Percentiles rank a stretch among this genome's conserved stretches.
Evolutionary conservation across 2,888 invertebrate species (phyloP).

Genomic region (Callinectes sapidus): DNA sequence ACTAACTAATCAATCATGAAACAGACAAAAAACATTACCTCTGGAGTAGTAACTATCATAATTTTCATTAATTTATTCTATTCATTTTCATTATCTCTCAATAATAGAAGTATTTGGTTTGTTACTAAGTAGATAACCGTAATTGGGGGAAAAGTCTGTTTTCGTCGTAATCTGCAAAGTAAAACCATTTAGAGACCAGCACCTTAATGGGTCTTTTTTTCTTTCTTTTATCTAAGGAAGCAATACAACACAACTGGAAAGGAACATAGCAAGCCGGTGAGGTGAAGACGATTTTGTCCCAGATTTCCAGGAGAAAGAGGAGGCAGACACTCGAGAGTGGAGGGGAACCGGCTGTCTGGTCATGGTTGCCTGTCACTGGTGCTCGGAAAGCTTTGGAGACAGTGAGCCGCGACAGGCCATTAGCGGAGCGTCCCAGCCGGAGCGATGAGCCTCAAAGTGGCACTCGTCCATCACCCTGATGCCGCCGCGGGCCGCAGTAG

Average conservation of each 20-base stretch:
- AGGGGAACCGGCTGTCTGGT: not conserved
- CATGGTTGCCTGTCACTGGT: not conserved
- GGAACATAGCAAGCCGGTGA: not conserved
- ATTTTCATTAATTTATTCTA: too few relatives aligned
- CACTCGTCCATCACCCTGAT: constrained; percentile 35
- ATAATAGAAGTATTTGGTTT: too few relatives aligned
- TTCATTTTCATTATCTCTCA: not conserved
- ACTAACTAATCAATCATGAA: too few relatives aligned
- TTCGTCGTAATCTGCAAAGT: not conserved
- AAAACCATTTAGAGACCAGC: too few relatives aligned
- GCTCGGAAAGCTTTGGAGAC: not conserved
- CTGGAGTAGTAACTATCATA: too few relatives aligned
- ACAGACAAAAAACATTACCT: too few relatives aligned
- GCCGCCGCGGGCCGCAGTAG: not conserved
- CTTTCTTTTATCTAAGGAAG: not conserved
- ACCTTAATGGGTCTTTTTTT: too few relatives aligned
- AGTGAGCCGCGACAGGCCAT: constrained; percentile 23
- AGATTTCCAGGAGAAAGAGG: not conserved
- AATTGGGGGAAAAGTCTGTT: too few relatives aligned
- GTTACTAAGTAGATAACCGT: not conserved
- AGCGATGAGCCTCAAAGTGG: constrained; percentile 13
- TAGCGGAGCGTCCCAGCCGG: not conserved
- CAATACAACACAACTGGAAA: not conserved
- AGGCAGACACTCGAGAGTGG: not conserved
- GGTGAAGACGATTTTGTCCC: not conserved